Evolutionary conservation across 2,797 vertebrate genomes (phyloP).

Genomic region (Arctocebus calabarensis): DNA sequence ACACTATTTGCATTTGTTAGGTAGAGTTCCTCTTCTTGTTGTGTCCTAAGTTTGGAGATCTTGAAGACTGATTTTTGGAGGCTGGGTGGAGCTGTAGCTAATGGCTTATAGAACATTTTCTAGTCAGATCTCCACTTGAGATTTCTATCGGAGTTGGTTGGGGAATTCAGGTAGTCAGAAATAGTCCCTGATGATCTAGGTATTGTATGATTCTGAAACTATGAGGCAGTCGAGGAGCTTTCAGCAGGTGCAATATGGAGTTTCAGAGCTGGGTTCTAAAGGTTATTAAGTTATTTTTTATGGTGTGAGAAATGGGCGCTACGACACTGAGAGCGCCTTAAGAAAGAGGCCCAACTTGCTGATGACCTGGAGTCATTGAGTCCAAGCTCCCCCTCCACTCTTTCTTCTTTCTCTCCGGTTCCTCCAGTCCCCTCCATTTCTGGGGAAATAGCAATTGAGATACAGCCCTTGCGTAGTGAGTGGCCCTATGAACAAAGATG

Average conservation of each 20-base stretch:
- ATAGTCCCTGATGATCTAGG: neutral
- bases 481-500: neutral
- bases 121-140: neutral
- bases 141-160: slow-evolving; percentile 28
- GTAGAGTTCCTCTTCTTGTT: too few species aligned
- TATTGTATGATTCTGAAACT: slow-evolving; percentile 7
- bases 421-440: neutral
- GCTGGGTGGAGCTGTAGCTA: neutral
- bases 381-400: neutral
- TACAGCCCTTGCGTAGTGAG: neutral
- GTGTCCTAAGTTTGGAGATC: neutral
- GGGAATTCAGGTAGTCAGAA: slow-evolving; percentile 34
- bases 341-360: neutral
- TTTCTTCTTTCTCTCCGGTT: neutral
- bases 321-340: neutral
- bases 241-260: neutral
- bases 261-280: neutral
- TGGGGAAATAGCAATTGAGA: neutral
- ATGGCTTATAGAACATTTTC: neutral
- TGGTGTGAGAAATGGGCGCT: neutral
- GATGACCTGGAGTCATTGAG: neutral
- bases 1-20: too few species aligned
- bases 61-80: slow-evolving; percentile 26
- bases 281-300: neutral
- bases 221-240: neutral